Conservation (phyloP, 37 sponge, comb jelly and placozoan genomes). For the Haliclona indistincta region DNA sequence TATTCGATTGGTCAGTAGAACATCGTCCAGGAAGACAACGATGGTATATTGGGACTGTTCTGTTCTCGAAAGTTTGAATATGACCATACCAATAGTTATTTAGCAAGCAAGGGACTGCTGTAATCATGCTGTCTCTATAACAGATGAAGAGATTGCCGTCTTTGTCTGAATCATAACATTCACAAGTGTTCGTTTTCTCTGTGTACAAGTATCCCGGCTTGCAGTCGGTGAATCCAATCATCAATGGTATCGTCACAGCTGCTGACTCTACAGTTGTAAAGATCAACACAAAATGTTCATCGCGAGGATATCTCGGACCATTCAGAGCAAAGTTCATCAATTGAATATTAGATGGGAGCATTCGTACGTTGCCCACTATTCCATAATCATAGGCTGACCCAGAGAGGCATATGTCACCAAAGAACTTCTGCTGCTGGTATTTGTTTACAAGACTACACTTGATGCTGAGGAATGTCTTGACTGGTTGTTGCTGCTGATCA, state of each 20-base stretch:
- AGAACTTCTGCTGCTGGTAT: neutral
- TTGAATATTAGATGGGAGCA: too few species aligned
- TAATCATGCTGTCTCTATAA: neutral
- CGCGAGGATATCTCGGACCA: too few species aligned
- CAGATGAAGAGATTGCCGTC: neutral
- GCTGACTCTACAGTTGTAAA: neutral
- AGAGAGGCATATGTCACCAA: slow-evolving; percentile 1
- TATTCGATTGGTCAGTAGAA: neutral
- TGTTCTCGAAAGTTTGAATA: slow-evolving; percentile 3
- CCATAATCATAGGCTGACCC: neutral
- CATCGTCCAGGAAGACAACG: neutral
- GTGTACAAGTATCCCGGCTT: neutral
- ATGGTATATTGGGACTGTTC: neutral
- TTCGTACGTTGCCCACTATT: neutral
- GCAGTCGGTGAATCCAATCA: neutral
- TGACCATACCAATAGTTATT: neutral
- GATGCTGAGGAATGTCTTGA: neutral
- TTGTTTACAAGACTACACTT: neutral
- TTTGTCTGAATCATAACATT: neutral
- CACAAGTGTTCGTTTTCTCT: neutral
- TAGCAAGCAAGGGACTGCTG: neutral
- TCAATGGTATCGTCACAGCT: neutral
- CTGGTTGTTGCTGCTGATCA: slow-evolving; percentile 1
- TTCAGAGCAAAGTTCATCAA: too few species aligned
- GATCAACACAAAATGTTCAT: neutral